Evolutionary conservation across 1,140 invertebrate species (phyloP), one percentile per base, ranked within the genome.

Genomic region (Penaeus chinensis): DNA sequence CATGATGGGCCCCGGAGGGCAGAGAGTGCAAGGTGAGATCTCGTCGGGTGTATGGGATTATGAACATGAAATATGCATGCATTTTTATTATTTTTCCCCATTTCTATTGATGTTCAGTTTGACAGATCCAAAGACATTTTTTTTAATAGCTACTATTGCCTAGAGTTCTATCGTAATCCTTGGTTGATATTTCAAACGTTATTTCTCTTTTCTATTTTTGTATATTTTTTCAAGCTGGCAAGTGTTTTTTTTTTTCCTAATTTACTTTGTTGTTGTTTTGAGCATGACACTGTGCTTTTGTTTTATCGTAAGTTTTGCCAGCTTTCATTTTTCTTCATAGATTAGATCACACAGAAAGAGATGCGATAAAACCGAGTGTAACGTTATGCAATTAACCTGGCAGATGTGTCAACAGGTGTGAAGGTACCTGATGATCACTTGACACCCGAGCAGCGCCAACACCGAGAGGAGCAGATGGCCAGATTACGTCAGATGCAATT

Each of bases 381-480:
- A 54, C 54, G 54, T 54, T 54, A 54, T 54, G 54, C 54, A 54
- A 54, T 54, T 54, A 54, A 54, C 54, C 54, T 54, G 54, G 54
- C 32, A 85, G 88, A 86, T 76, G 82, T 66, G 20, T 80, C 54
- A 71, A 65, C 77, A 47, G 88, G 88, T 62, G 82, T 87, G 47
- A 89, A 89, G 76, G 85, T 98, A 91, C 97, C 97, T 87, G 97
- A 99, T 93, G 98, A 99, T 93, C 98, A 99, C 93, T 93, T 99
- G 89, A 99, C 98, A 82, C 97, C 98, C 42, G 97, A 99, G 92
- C 98, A 99, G 92, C 94, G 97, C 81, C 96, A 98, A 85, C 97
- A 98, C 91, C 94, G 98, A 83, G 97, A 98, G 92, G 96, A 97
- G 92, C 96, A 98, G 90, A 93, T 99, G 42, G 97, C 97, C 10